Base-by-base conservation (phyloP, 2,797 vertebrate species). In the Taeniopygia guttata region DNA sequence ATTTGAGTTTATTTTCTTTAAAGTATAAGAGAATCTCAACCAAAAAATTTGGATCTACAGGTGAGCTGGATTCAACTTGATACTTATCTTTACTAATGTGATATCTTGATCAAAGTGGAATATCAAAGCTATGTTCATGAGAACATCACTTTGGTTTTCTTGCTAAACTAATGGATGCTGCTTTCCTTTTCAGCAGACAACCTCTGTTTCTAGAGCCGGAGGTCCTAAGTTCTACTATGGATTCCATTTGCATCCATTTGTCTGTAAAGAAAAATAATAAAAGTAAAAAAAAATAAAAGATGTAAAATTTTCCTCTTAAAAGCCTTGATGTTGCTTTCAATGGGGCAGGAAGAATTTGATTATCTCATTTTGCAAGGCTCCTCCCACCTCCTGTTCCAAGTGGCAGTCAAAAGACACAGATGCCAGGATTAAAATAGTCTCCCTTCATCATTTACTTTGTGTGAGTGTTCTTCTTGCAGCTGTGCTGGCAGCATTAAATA, bases 401-500 rank as follows among this genome's bases (percentile, higher is more conserved):
- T 43, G 48, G 16, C 22, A 64, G 51, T 91, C 73, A 96, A 95
- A 96, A 81, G 87, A 79, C 32, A 58, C 95, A 96, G 92, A 95
- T 93, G 96, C 73, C 79, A 76, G 67, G 59, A 87, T 90, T 90
- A 88, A 96, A 96, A 93, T 93, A 92, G 73, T 79, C 58, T 91
- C 87, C 49, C 40, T 93, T 95, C 89, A 93, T 90, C 26, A 84
- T 80, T 85, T 77, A 52, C 42, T 95, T 91, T 93, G 84, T 77
- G 45, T 92, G 56, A 81, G 54, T 59, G 73, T 55, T 93, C 45
- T 80, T 84, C 78, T 73, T 93, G 91, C 96, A 97, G 95, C 95
- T 97, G 96, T 79, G 89, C 59, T 96, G 94, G 94, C 96, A 95
- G 76, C 76, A 55, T 69, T 89, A 69, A 68, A 89, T 80, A 73